Evolutionary conservation across 2,888 invertebrate species (phyloP), one percentile per base, ranked within the genome.

Genomic region (Tachina grossa): DNA sequence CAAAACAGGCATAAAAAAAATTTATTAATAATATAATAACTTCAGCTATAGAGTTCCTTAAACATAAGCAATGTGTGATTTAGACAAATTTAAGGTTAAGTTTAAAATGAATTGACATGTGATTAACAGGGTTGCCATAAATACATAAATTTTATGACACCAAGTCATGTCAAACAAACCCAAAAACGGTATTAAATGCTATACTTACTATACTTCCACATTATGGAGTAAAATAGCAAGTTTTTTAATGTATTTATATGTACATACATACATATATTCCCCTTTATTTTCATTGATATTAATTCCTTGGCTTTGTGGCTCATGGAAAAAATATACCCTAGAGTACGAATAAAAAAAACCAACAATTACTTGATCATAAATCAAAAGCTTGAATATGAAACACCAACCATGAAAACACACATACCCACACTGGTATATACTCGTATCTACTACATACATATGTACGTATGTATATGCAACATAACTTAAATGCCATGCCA

Each of bases 311-410:
- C 80, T 59, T 83, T 83, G 51, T 78, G 31, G 72, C 39, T 47
- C 69, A 16, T 55, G 31, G 4, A 51, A 63, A 31, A 63, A 69
- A 69, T 72, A 81, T 77, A 84, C 82, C 82, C 87, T 87, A 88
- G 88, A 81, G 55, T 78, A 83, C 31, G 57, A 68, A 19, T 22
- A 45, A 14, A 77, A 79, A 76, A 79, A 66, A 91, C 91, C 91
- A 92, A 92, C 92, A 92, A 92, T 92, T 93, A 92, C 92, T 90
- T 88, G 90, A 87, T 88, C 90, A 92, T 92, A 93, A 92, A 92
- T 92, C 92, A 92, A 92, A 92, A 89, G 89, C 90, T 90, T 90
- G 91, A 91, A 89, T 90, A 88, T 84, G 83, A 86, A 72, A 65
- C 81, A 84, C 74, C 74, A 85, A 22, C 71, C 66, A 57, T 14